These are phyloP conservation scores for Rhagonycha fulva DNA, from an alignment of 2,888 invertebrate species.

Conservation along the genomic window DNA sequence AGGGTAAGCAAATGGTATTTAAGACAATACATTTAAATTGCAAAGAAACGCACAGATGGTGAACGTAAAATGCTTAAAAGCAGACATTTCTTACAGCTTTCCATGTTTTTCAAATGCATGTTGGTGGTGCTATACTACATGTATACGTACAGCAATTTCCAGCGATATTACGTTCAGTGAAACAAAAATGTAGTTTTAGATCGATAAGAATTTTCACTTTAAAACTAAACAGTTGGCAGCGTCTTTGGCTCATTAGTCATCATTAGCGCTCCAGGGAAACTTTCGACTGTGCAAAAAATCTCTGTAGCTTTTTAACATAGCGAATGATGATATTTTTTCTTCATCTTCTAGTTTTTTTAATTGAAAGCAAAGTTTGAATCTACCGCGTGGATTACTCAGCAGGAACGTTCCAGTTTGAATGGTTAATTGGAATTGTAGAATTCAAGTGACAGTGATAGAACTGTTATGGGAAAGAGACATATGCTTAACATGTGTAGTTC, in stretches of 20 bases:
- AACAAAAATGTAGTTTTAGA: background rate
- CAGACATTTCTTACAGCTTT: conserved; percentile 7
- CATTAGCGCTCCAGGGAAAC: background rate
- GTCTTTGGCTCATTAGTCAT: background rate
- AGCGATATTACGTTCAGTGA: background rate
- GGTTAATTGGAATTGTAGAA: background rate
- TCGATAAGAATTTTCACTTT: background rate
- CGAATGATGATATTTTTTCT: background rate
- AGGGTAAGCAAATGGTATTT: background rate
- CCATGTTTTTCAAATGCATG: background rate
- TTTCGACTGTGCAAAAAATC: background rate
- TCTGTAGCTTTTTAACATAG: background rate
- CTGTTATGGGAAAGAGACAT: conserved; percentile 36
- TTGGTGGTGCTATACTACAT: background rate
- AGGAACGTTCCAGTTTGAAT: background rate
- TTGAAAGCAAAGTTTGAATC: background rate
- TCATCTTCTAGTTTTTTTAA: background rate
- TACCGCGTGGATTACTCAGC: background rate
- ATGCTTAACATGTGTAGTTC: conserved; percentile 34
- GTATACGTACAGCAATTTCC: background rate
- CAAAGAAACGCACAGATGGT: conserved; percentile 16
- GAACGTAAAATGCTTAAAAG: conserved; percentile 19
- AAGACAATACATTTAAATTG: background rate
- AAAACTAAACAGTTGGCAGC: background rate
- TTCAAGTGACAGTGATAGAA: conserved; percentile 22